A percentile compares a stretch with the other conserved stretches of the same genome.
Evolutionary conservation across 2,113 vertebrate genomes (phyloP).

Genomic region (human (Homo sapiens)): DNA sequence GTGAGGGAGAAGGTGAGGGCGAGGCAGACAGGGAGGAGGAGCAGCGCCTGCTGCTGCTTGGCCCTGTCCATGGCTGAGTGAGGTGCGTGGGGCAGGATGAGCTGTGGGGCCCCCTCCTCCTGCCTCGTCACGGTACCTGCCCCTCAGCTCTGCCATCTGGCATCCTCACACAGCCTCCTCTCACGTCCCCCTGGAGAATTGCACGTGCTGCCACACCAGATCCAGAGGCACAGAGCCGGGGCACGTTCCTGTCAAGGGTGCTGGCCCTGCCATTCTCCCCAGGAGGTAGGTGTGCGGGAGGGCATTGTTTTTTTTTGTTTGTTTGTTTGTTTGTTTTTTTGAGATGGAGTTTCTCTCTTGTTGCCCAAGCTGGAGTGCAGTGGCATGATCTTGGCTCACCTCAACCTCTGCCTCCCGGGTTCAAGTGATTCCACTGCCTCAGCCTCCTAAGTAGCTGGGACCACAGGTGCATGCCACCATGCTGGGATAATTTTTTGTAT

Average conservation of each 20-base stretch:
- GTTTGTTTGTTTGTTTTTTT: too few relatives aligned
- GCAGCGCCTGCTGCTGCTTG: conserved; percentile 85
- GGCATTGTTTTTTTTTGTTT: too few relatives aligned
- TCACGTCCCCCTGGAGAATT: rapidly evolving
- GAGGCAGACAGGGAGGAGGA: conserved; percentile 89
- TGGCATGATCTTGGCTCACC: too few relatives aligned
- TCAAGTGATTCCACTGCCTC: too few relatives aligned
- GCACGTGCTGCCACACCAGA: rapidly evolving
- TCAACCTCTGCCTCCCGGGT: too few relatives aligned
- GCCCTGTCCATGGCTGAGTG: conserved; percentile 80
- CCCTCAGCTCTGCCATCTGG: conserved; percentile 48
- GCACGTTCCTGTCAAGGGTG: rapidly evolving
- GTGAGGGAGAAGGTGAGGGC: conserved; percentile 90
- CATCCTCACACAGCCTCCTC: neutral
- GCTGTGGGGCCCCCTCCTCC: neutral
- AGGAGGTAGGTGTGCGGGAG: too few relatives aligned
- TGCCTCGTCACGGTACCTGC: rapidly evolving
- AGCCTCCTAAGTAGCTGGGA: too few relatives aligned
- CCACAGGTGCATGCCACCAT: too few relatives aligned
- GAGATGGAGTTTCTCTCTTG: too few relatives aligned
- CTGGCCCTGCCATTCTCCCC: neutral
- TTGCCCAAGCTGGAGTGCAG: too few relatives aligned
- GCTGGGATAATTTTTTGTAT: too few relatives aligned
- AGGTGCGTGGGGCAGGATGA: neutral
- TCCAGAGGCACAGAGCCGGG: neutral